These are phyloP conservation scores for Sebastes cheni DNA, from an alignment of 2,797 vertebrate species.

Conservation along the genomic window DNA sequence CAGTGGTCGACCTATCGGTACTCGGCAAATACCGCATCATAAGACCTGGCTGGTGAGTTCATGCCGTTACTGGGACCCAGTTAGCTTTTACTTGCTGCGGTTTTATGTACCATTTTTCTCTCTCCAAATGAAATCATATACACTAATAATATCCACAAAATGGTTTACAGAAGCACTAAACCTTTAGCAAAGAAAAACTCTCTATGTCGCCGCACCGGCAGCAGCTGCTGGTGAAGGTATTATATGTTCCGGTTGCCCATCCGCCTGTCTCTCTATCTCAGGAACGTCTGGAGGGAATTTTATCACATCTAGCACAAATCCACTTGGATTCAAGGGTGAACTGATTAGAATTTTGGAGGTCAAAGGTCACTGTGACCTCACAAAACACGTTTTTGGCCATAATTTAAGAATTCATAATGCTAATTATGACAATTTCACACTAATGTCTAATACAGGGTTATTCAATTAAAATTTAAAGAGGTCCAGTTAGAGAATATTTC, in stretches of 20 bases:
- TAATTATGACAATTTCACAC: neutral
- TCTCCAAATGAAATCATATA: neutral
- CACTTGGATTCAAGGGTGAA: neutral
- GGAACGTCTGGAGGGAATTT: neutral
- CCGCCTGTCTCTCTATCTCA: no score
- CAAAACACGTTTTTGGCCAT: no score
- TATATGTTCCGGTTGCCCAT: neutral
- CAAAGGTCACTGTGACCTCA: neutral
- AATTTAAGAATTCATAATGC: no score
- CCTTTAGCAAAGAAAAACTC: neutral
- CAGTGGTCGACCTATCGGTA: constrained; percentile 91
- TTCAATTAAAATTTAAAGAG: no score
- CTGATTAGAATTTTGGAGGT: neutral
- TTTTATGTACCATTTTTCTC: neutral
- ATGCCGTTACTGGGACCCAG: neutral
- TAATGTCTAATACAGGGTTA: no score
- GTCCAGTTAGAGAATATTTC: no score
- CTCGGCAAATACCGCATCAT: constrained; percentile 88
- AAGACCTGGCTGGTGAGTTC: constrained; percentile 90
- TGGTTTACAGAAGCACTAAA: neutral
- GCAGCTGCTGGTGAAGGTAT: neutral
- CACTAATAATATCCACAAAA: neutral
- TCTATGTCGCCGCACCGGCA: neutral
- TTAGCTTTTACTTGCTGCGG: neutral
- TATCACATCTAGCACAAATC: neutral